Percentiles rank a stretch among this genome's conserved stretches.
Conservation (phyloP, 2,888 invertebrate species). For the Callosobruchus maculatus region DNA sequence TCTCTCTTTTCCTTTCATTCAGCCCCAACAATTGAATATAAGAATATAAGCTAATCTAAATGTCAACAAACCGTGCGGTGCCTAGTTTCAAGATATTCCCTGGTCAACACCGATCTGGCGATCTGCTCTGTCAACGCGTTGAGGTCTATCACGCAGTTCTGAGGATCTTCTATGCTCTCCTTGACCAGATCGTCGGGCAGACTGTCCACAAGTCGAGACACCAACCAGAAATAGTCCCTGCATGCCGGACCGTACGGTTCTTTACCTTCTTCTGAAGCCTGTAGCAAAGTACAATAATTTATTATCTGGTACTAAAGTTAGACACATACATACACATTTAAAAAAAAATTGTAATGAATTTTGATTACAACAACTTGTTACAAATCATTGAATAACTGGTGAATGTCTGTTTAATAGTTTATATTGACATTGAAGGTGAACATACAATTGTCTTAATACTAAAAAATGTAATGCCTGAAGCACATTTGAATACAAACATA, state of each 20-base stretch:
- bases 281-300: conserved; percentile 3
- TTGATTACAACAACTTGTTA: no score
- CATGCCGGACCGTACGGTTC: conserved; percentile 94
- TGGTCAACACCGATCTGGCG: conserved; percentile 67
- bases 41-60: no score
- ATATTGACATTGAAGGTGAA: no score
- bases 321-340: no score
- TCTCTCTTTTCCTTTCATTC: no score
- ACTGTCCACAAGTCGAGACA: conserved; percentile 84
- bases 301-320: no score
- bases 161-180: conserved; percentile 57
- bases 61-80: conserved; percentile 63
- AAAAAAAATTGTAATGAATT: no score
- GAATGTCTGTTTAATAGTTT: no score
- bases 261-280: conserved; percentile 73
- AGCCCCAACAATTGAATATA: no score
- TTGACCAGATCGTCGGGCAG: conserved; percentile 76
- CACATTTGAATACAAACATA: neutral
- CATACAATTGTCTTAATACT: no score
- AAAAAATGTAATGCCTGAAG: no score
- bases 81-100: conserved; percentile 80
- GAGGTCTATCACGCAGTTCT: conserved; percentile 61
- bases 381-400: no score
- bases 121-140: conserved; percentile 65
- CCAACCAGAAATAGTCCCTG: conserved; percentile 90